A percentile compares a stretch with the other conserved stretches of the same genome.
Evolutionary conservation across 2,797 vertebrate species (phyloP).

Genomic region (Limnodromus scolopaceus): DNA sequence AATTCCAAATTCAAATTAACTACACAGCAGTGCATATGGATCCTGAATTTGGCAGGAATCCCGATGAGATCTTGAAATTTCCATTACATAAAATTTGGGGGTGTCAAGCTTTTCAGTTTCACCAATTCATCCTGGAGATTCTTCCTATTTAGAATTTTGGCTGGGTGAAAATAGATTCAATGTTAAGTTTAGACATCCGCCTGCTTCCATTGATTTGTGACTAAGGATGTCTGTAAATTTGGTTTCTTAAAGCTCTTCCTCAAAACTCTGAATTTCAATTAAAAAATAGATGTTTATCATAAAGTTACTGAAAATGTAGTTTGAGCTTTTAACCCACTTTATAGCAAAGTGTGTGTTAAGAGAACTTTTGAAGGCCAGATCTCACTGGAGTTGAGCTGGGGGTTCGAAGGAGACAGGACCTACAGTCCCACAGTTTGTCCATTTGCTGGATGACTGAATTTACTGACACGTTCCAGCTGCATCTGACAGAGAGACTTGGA

Average conservation of each 20-base stretch:
- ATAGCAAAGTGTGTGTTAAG: not conserved
- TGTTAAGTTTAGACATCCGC: not conserved
- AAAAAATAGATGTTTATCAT: not conserved
- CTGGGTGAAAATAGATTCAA: slow-evolving; percentile 9
- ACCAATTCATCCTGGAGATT: not conserved
- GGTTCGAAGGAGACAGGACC: not conserved
- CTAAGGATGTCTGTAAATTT: not conserved
- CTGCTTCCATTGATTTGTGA: not conserved
- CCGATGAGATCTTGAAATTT: slow-evolving; percentile 14
- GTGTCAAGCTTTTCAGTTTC: not conserved
- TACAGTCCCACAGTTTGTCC: not conserved
- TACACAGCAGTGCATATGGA: slow-evolving; percentile 40
- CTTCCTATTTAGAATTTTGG: slow-evolving; percentile 1
- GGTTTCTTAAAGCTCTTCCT: not conserved
- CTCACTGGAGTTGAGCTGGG: not conserved
- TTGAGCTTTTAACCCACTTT: not conserved
- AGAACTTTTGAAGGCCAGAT: not conserved
- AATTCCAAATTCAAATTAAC: slow-evolving; percentile 44
- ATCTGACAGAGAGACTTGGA: not conserved
- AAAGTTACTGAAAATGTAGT: not conserved
- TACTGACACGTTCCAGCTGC: not conserved
- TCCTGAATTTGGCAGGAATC: slow-evolving; percentile 31
- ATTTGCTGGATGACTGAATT: not conserved
- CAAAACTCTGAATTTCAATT: not conserved
- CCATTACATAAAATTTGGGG: slow-evolving; percentile 30